Evolutionary conservation across 2,797 vertebrate genomes (phyloP), one percentile per base, ranked within the genome.

Genomic region (Salarias fasciatus): DNA sequence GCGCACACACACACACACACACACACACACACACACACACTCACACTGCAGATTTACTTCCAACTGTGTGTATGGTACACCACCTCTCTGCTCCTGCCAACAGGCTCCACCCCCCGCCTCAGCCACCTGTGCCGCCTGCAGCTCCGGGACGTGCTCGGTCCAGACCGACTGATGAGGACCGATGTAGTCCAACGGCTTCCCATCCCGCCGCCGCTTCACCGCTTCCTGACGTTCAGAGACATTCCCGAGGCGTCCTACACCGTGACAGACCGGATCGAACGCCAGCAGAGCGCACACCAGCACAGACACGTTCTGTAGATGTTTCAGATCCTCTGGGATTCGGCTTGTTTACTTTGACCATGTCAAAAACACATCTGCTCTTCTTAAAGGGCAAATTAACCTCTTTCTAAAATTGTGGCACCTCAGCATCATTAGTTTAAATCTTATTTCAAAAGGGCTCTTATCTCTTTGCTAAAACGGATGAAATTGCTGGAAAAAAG

Each of bases 111-210:
- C 24, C 86, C 92, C 36, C 5, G 28, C 59, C 86, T 94, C 3
- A 74, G 80, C 46, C 90, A 94, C 80, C 64, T 92, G 48, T 93
- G 91, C 60, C 81, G 93, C 59, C 77, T 93, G 53, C 77, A 77
- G 59, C 29, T 94, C 10, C 59, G 89, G 31, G 51, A 36, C 1
- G 6, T 65, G 12, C 51, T 93, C 67, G 92, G 91, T 40, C 64
- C 89, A 12, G 69, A 80, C 38, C 24, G 37, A 0, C 60, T 93
- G 61, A 89, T 86, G 77, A 84, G 74, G 69, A 66, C 80, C 5
- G 10, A 30, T 5, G 71, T 80, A 0, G 78, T 93, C 48, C 74
- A 75, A 28, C 77, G 65, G 79, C 89, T 93, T 2, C 89, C 88
- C 0, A 59, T 94, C 15, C 92, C 93, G 2, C 2, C 62, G 0